Evolutionary conservation across 2,888 invertebrate genomes (phyloP), one percentile per base, ranked within the genome.

Genomic region (Holacanthella duospinosa): DNA sequence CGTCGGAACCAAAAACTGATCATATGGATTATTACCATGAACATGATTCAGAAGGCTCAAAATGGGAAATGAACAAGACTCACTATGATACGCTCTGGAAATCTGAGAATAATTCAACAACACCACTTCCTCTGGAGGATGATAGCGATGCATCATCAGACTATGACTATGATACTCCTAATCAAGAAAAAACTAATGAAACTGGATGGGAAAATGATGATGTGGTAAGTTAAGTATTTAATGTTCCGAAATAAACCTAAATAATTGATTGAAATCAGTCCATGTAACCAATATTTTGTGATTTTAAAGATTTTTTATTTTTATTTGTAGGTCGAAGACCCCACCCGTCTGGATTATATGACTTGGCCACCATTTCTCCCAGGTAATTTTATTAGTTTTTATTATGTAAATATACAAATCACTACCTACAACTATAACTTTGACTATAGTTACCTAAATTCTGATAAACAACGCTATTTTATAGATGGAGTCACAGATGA

Each of bases 201-300:
- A 55, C 55, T 21, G 55, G 55, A 6, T 55, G 55, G 55, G 55
- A 29, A 26, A 26, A 12, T 55, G 28, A 55, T 26, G 55, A 55
- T 16, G n/a, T 55, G 9, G 48, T 48, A n/a, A n/a, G n/a, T n/a
- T n/a, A n/a, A n/a, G n/a, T n/a, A n/a, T n/a, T n/a, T n/a, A n/a
- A n/a, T n/a, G n/a, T n/a, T n/a, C n/a, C n/a, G n/a, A n/a, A n/a
- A n/a, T n/a, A n/a, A n/a, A n/a, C n/a, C n/a, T n/a, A n/a, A n/a
- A n/a, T n/a, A n/a, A n/a, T n/a, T n/a, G n/a, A n/a, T n/a, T n/a
- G n/a, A n/a, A n/a, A n/a, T n/a, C n/a, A n/a, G n/a, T n/a, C n/a
- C n/a, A n/a, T n/a, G n/a, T n/a, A n/a, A n/a, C n/a, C n/a, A n/a
- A n/a, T n/a, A n/a, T n/a, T n/a, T n/a, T n/a, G n/a, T n/a, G n/a